A percentile compares a stretch with the other conserved stretches of the same genome.
phyloP scores from a whole-genome alignment of 2,888 invertebrate genomes.

The Julus scandinavius region DNA sequence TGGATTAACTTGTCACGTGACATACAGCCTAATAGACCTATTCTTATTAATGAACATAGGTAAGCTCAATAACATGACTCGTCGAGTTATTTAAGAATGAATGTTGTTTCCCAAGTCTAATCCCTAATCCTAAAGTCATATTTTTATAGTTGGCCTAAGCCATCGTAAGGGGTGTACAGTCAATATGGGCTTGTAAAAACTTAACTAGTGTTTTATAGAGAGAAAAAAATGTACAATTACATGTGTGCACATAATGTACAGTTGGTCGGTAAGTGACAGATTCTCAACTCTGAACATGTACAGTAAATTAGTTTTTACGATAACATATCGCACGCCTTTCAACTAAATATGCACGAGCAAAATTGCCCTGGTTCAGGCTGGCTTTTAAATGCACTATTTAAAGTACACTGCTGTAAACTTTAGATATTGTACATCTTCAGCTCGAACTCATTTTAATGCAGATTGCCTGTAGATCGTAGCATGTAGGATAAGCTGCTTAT shows the following conservation, averaged over 20 bases:
- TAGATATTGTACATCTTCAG: neutral
- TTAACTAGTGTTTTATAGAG: neutral
- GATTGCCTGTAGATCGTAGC: neutral
- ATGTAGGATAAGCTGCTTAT: neutral
- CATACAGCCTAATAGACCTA: neutral
- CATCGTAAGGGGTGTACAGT: neutral
- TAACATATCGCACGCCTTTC: constrained; percentile 42
- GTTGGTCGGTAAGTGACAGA: neutral
- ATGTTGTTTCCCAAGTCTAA: neutral
- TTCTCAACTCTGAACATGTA: neutral
- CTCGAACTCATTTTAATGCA: constrained; percentile 1
- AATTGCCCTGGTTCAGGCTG: neutral
- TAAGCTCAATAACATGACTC: neutral
- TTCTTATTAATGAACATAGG: neutral
- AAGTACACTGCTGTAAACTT: neutral
- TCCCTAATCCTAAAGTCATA: neutral
- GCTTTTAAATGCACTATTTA: neutral
- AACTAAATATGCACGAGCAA: constrained; percentile 11
- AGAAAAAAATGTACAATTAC: neutral
- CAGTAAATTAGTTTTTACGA: neutral
- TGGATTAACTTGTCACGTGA: neutral
- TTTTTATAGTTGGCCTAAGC: constrained; percentile 8
- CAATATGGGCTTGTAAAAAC: constrained; percentile 3
- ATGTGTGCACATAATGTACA: neutral
- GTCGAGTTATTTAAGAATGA: neutral